Base-by-base conservation (phyloP, 2,888 invertebrate genomes). In the Eudemis profundana region DNA sequence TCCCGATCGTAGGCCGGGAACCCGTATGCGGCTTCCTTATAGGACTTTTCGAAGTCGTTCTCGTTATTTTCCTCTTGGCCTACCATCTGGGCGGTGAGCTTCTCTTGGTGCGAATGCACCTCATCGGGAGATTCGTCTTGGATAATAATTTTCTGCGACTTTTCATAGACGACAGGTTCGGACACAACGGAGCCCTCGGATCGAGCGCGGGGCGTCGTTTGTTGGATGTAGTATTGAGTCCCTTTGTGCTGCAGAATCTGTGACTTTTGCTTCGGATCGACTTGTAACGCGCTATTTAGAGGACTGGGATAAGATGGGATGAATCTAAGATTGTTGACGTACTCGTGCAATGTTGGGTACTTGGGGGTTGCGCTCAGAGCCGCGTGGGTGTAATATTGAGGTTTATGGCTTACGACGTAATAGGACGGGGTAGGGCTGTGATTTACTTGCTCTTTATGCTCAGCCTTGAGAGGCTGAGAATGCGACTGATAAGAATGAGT, bases 41-140 rank as follows among this genome's bases (percentile, higher is more conserved):
- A 93, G 2, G 86, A 87, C 53, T 86, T 87, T 70, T 92, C 91
- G 70, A 92, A 93, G 68, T 90, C 86, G 73, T 92, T 85, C 72
- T 93, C 92, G 46, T 79, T 87, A 57, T 90, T 87, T 70, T 86
- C 85, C 66, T 89, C 86, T n/a, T 82, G 78, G 21, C 82, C 80
- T 0, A 84, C 74, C 67, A 83, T 81, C 74, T 85, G 81, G 27
- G 81, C 83, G 54, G 78, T 78, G 61, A 84, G 75, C 69, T 88
- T 81, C 70, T 87, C 87, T 59, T 78, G 76, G 15, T 82, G 76
- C 53, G 79, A 78, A 27, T 85, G 82, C 62, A 78, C 79, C 68
- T 84, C 85, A 36, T 87, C 84, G 0, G 87, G 85, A 7, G 83
- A 74, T 74, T 89, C 87, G 47, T 79, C 86, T 66, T 87, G 81